phyloP scores from a whole-genome alignment of 2,113 vertebrate species.

The Phalacrocorax carbo region DNA sequence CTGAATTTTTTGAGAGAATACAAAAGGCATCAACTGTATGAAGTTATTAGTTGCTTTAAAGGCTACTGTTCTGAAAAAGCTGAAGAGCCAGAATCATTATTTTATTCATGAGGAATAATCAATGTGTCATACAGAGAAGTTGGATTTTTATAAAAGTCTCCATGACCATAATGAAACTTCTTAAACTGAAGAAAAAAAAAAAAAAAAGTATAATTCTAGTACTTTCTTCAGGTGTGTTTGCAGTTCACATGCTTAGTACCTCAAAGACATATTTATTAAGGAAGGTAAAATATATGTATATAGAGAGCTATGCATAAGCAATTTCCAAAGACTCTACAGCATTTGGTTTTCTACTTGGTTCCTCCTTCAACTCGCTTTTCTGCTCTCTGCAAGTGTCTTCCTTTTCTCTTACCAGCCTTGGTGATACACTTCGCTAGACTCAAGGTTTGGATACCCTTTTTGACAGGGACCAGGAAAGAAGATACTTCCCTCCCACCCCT shows the following conservation, averaged over 20 bases:
- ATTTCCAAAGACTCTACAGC: background rate
- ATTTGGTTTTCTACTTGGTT: background rate
- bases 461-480: background rate
- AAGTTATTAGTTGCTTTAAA: constrained; percentile 8
- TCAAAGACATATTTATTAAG: background rate
- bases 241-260: background rate
- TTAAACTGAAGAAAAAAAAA: background rate
- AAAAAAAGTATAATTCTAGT: background rate
- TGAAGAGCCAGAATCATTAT: constrained; percentile 16
- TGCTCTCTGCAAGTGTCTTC: background rate
- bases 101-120: constrained; percentile 66
- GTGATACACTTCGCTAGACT: background rate
- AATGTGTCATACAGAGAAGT: constrained; percentile 32
- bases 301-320: background rate
- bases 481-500: fast-evolving
- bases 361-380: background rate
- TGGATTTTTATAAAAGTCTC: constrained; percentile 42
- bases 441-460: background rate
- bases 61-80: constrained; percentile 12
- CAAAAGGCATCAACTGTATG: background rate
- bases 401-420: background rate
- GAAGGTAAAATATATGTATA: background rate
- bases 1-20: background rate
- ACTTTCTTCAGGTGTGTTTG: background rate
- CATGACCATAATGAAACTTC: background rate